A percentile compares a stretch with the other conserved stretches of the same genome.
phyloP scores from a whole-genome alignment of 1,140 invertebrate genomes.

The Pogonomyrmex californicus region DNA sequence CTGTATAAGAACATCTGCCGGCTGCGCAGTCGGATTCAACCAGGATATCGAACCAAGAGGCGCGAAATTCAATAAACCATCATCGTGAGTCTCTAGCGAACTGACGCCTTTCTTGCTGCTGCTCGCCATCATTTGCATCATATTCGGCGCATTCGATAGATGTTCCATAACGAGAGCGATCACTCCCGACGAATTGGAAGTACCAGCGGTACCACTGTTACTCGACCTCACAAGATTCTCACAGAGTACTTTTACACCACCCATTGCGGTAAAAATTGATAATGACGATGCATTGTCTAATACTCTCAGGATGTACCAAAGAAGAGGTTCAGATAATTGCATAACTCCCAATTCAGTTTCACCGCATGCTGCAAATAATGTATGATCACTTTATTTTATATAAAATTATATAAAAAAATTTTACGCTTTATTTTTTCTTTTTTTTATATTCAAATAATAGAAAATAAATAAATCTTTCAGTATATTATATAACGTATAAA shows the following conservation, averaged over 20 bases:
- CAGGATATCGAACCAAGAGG: slow-evolving; percentile 94
- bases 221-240: slow-evolving; percentile 88
- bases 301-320: slow-evolving; percentile 92
- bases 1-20: slow-evolving; percentile 94
- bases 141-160: slow-evolving; percentile 86
- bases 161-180: slow-evolving; percentile 90
- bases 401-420: slow-evolving; percentile 10
- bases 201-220: slow-evolving; percentile 81
- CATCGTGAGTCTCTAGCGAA: slow-evolving; percentile 86
- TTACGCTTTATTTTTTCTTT: not conserved
- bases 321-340: slow-evolving; percentile 91
- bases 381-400: not conserved
- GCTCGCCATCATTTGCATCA: slow-evolving; percentile 86
- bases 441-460: not conserved
- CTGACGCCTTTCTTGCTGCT: slow-evolving; percentile 88
- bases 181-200: slow-evolving; percentile 80
- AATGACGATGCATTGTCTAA: slow-evolving; percentile 91
- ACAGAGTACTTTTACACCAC: slow-evolving; percentile 88
- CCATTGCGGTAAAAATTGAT: slow-evolving; percentile 89
- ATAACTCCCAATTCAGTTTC: slow-evolving; percentile 83
- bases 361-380: slow-evolving; percentile 74
- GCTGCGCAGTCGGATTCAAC: slow-evolving; percentile 94
- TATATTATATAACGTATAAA: not conserved
- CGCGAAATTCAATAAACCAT: slow-evolving; percentile 95
- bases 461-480: not conserved